phyloP scores from a whole-genome alignment of 2,113 vertebrate genomes.

The Podiceps cristatus region DNA sequence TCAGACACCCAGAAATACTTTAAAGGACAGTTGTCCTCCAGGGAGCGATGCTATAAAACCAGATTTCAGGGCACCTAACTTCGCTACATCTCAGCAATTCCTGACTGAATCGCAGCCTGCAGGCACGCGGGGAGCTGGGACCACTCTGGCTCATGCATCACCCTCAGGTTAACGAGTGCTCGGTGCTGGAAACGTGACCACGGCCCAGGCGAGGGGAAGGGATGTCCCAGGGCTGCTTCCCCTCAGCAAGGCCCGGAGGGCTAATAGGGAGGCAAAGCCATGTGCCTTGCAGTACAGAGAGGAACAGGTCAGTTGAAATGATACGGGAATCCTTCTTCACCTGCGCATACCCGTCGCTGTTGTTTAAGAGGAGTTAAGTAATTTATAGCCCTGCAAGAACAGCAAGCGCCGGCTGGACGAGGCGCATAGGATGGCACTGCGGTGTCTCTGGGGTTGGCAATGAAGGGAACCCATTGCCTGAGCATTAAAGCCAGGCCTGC shows the following conservation, averaged over 20 bases:
- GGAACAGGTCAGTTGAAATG: not conserved
- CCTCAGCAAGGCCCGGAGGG: not conserved
- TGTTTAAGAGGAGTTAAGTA: not conserved
- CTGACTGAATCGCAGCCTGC: not conserved
- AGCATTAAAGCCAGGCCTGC: not conserved
- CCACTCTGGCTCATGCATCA: not conserved
- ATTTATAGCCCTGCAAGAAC: not conserved
- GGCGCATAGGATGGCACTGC: fast-evolving
- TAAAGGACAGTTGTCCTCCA: conserved; percentile 3
- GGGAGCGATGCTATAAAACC: not conserved
- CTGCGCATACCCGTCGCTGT: not conserved
- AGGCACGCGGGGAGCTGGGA: not conserved
- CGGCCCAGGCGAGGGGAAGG: not conserved
- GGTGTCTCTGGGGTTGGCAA: not conserved
- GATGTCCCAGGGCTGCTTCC: not conserved
- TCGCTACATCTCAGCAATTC: conserved; percentile 8
- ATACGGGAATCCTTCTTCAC: not conserved
- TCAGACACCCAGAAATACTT: not conserved
- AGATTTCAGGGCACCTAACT: not conserved
- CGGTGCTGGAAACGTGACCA: not conserved
- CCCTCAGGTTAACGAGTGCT: not conserved
- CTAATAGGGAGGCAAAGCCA: not conserved
- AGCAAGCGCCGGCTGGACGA: not conserved
- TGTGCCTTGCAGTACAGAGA: not conserved
- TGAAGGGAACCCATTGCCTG: not conserved